phyloP scores from a whole-genome alignment of 2,888 invertebrate genomes.

The Amiota communis region DNA sequence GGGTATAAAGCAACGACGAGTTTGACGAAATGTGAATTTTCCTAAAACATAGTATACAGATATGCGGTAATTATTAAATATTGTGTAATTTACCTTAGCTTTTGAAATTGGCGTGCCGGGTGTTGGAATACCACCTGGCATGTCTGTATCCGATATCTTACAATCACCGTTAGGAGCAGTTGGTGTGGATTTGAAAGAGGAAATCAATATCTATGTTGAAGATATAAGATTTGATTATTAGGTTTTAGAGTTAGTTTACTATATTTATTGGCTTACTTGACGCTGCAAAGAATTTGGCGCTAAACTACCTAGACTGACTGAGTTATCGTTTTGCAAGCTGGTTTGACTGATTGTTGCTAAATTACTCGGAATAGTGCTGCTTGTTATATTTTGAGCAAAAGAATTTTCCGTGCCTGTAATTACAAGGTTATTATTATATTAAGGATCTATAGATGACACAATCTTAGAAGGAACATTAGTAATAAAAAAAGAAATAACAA shows the following conservation, averaged over 20 bases:
- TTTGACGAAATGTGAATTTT: slow-evolving; percentile 80
- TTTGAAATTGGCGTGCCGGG: slow-evolving; percentile 89
- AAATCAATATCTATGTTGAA: slow-evolving; percentile 69
- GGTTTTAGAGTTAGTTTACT: background rate
- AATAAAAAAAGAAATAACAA: no score
- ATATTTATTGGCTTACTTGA: slow-evolving; percentile 60
- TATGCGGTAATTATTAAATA: background rate
- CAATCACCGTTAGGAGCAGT: slow-evolving; percentile 73
- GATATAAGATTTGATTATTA: slow-evolving; percentile 3
- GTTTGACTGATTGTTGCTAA: slow-evolving; percentile 74
- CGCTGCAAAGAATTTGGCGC: slow-evolving; percentile 73
- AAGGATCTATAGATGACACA: background rate
- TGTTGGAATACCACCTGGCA: slow-evolving; percentile 82
- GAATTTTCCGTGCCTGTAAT: slow-evolving; percentile 73
- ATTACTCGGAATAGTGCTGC: slow-evolving; percentile 74
- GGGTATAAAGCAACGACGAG: slow-evolving; percentile 92
- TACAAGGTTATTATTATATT: background rate
- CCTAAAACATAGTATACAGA: slow-evolving; percentile 54
- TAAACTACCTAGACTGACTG: slow-evolving; percentile 73
- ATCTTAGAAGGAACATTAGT: no score
- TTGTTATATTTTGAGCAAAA: slow-evolving; percentile 74
- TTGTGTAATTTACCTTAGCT: slow-evolving; percentile 78
- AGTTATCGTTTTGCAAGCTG: slow-evolving; percentile 73
- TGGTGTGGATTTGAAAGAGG: slow-evolving; percentile 73
- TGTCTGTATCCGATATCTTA: slow-evolving; percentile 71